Conservation (phyloP, 2,888 invertebrate species). For the Cataglyphis cursor region DNA sequence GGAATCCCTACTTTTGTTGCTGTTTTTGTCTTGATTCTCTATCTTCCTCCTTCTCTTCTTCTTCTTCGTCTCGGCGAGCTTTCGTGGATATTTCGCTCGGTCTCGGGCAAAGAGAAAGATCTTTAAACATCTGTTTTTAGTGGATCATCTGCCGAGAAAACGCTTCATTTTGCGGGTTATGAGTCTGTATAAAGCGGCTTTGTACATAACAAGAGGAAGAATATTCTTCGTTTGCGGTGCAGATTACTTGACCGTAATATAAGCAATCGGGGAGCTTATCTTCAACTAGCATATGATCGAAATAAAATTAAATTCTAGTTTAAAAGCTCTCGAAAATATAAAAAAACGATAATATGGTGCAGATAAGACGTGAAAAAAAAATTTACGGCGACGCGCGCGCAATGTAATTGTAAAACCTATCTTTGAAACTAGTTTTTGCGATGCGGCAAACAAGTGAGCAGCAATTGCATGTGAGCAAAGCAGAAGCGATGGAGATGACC, state of each 20-base stretch:
- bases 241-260: constrained; percentile 24
- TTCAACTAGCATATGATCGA: neutral
- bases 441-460: constrained; percentile 57
- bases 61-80: neutral
- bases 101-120: constrained; percentile 35
- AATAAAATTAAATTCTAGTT: neutral
- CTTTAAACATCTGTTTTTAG: constrained; percentile 51
- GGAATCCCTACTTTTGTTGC: constrained; percentile 59
- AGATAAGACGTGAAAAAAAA: neutral
- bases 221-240: neutral
- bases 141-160: constrained; percentile 28
- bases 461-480: constrained; percentile 49
- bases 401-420: neutral
- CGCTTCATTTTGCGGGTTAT: constrained; percentile 54
- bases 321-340: neutral
- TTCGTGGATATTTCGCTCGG: constrained; percentile 37
- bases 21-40: constrained; percentile 37
- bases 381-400: neutral
- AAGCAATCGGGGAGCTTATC: neutral
- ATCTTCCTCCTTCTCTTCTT: neutral
- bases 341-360: neutral
- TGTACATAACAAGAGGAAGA: neutral
- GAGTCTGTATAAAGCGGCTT: constrained; percentile 41
- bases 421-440: constrained; percentile 46
- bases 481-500: constrained; percentile 20